phyloP scores from a whole-genome alignment of 2,797 vertebrate genomes.

The Acridotheres tristis region DNA sequence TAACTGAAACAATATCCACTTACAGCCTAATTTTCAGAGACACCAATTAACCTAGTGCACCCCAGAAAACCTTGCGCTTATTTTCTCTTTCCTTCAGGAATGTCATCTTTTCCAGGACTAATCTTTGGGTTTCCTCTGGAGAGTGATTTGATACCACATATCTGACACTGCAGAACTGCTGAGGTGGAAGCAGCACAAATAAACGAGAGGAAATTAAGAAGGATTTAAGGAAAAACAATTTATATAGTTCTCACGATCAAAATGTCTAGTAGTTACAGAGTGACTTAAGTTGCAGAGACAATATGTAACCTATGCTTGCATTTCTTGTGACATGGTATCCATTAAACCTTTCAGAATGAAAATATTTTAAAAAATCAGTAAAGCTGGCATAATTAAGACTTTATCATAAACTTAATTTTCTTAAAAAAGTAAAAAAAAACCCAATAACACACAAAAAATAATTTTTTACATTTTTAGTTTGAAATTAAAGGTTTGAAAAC shows the following conservation, averaged over 20 bases:
- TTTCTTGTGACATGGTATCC: neutral
- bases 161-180: neutral
- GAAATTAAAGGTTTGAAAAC: neutral
- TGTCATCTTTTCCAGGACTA: neutral
- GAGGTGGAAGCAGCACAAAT: neutral
- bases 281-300: neutral
- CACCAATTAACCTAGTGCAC: neutral
- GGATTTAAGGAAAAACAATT: neutral
- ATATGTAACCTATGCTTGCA: rapidly evolving
- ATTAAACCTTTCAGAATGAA: neutral
- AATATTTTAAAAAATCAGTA: neutral
- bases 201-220: neutral
- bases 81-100: conserved; percentile 26
- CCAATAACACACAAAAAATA: rapidly evolving
- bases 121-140: neutral
- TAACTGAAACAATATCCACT: neutral
- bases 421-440: neutral
- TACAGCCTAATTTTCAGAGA: neutral
- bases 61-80: neutral
- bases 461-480: neutral
- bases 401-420: neutral
- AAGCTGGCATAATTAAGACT: neutral
- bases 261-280: neutral
- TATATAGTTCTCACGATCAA: neutral
- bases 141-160: neutral